Evolutionary conservation across 2,797 vertebrate genomes (phyloP).

Genomic region (Avahi laniger): DNA sequence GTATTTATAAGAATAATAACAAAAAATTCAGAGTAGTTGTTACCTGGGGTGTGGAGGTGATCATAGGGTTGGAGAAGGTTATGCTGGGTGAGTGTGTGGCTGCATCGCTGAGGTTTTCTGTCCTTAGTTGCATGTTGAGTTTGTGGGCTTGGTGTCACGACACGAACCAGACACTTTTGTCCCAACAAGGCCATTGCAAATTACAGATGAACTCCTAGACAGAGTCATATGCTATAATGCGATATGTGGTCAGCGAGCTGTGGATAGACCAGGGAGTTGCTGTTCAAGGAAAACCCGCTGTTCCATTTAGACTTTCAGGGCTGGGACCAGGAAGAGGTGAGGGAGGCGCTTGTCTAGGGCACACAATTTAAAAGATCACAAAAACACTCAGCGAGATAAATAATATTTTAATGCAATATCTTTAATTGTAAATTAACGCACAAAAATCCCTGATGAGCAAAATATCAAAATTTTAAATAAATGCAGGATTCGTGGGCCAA

Average conservation of each 20-base stretch:
- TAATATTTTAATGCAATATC: not conserved
- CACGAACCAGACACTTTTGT: not conserved
- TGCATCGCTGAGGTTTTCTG: not conserved
- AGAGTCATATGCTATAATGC: rapidly evolving
- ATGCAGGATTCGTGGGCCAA: not conserved
- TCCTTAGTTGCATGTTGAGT: not conserved
- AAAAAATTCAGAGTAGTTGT: not conserved
- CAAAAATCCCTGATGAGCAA: not conserved
- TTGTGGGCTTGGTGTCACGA: not conserved
- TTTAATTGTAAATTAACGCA: not conserved
- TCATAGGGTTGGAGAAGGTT: not conserved
- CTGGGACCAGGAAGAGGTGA: not conserved
- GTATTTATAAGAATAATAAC: not conserved
- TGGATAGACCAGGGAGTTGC: not conserved
- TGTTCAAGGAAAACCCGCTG: not conserved
- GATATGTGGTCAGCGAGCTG: not conserved
- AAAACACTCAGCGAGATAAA: not conserved
- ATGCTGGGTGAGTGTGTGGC: not conserved
- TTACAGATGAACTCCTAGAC: not conserved
- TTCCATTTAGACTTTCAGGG: not conserved
- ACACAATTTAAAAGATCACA: not conserved
- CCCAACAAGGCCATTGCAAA: not conserved
- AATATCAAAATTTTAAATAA: not conserved
- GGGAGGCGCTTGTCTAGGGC: rapidly evolving
- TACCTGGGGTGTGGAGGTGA: not conserved